Evolutionary conservation across 2,888 invertebrate species (phyloP), one percentile per base, ranked within the genome.

Genomic region (Zelleria hepariella): DNA sequence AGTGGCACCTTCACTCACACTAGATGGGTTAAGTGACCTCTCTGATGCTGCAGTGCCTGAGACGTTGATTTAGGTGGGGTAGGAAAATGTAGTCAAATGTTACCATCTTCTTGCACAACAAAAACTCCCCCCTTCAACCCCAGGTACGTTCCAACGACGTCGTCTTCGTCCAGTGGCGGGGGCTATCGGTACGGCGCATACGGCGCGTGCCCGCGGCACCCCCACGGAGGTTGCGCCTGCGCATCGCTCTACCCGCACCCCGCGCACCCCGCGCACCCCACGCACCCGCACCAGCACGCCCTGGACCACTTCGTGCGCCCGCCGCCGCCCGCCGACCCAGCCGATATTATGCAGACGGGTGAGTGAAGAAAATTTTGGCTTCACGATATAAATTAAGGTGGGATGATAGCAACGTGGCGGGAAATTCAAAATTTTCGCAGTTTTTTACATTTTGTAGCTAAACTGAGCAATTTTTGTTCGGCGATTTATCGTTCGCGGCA

Each of bases 191-290:
- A 89, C 68, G 85, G 86, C 65, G 80, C 92, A 62, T 93, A 92
- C 72, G 85, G 90, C 62, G 82, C 90, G 59, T 95, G 95, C 75
- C 92, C 94, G 59, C 86, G 94, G 62, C 95, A 95, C 80, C 93
- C 94, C 63, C 91, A 94, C 75, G 94, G 94, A 62, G 91, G 92
- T 61, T 95, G 95, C 85, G 90, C 91, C 63, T 95, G 95, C 82
- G 83, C 82, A 62, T 82, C 76, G 68, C 74, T 82, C 78, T 91
- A 79, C 86, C 83, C 78, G 68, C 91, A 70, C 78, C 89, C 72
- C 68, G 90, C 72, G 76, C 91, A 73, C 76, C 90, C 74, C 67
- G 90, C 81, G 71, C 78, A 90, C 74, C 75, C 90, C 67, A 70
- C 90, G 74, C 82, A 90, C 79, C 80, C 89, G 71, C 90, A 80